phyloP scores from a whole-genome alignment of 2,888 invertebrate species.

The Polymixis lichenea region DNA sequence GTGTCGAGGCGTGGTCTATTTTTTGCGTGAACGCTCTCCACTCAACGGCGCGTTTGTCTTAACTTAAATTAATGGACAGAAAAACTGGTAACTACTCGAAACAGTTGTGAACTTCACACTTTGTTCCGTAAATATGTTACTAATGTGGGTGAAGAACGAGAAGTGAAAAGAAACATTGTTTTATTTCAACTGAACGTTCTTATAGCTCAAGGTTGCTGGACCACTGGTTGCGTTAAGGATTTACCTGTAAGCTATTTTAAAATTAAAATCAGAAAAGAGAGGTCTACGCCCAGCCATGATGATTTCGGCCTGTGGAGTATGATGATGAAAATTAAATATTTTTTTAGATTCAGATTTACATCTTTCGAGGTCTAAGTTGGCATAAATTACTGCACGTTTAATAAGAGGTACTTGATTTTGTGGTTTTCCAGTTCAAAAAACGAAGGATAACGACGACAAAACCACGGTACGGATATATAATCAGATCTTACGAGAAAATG shows the following conservation, averaged over 20 bases:
- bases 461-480: neutral
- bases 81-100: conserved; percentile 42
- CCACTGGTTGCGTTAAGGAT: neutral
- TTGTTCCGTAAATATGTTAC: conserved; percentile 11
- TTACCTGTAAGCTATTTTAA: neutral
- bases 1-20: conserved; percentile 28
- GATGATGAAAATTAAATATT: neutral
- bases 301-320: neutral
- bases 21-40: conserved; percentile 33
- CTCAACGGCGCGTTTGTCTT: conserved; percentile 45
- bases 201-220: neutral
- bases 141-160: neutral
- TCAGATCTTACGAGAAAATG: too few species aligned
- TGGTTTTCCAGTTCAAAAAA: neutral
- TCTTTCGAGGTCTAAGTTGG: neutral
- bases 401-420: neutral
- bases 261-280: neutral
- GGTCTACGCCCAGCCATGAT: neutral
- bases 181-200: neutral
- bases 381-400: neutral
- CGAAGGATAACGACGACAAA: neutral
- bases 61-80: conserved; percentile 58
- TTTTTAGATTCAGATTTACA: neutral
- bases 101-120: conserved; percentile 41
- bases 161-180: neutral